Conservation (phyloP, 2,113 vertebrate genomes). For the Aptenodytes patagonicus region DNA sequence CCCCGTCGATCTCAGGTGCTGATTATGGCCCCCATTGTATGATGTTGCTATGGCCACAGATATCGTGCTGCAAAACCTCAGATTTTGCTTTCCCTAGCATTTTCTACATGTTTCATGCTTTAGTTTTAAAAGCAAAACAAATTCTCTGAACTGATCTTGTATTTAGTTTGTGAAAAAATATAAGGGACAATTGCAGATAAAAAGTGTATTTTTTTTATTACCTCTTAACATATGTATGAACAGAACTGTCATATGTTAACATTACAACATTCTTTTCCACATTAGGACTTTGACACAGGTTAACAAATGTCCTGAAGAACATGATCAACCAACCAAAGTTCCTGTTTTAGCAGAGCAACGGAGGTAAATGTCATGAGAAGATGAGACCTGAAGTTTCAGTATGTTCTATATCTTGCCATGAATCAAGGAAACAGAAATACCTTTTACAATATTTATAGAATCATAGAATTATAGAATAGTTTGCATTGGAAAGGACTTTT, state of each 20-base stretch:
- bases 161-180: not conserved
- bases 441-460: not conserved
- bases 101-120: not conserved
- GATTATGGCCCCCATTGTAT: not conserved
- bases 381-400: not conserved
- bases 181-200: not conserved
- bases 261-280: not conserved
- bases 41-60: not conserved
- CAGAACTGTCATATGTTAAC: not conserved
- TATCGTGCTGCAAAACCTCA: not conserved
- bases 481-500: no score
- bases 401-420: not conserved
- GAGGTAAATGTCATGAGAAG: not conserved
- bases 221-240: not conserved
- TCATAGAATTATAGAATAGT: no score
- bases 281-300: not conserved
- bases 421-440: not conserved
- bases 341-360: not conserved
- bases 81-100: not conserved
- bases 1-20: accelerated
- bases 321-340: not conserved
- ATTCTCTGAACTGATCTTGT: not conserved
- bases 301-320: not conserved
- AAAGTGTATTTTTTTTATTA: not conserved
- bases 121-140: not conserved